Evolutionary conservation across 1,140 invertebrate genomes (phyloP).

Genomic region (Hylaeus volcanicus): DNA sequence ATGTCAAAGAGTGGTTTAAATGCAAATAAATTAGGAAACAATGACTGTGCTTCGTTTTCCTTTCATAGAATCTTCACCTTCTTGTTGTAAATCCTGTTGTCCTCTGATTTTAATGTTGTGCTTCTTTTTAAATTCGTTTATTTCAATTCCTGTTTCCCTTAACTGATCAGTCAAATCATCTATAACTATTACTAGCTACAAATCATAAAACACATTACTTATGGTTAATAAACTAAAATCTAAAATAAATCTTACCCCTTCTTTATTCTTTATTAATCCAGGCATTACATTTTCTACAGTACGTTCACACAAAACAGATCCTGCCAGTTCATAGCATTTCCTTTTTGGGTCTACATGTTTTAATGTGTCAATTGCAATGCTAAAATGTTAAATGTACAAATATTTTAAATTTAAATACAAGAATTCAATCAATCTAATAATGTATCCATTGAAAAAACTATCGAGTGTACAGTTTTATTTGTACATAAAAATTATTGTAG

Average conservation of each 20-base stretch:
- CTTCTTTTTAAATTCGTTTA: conserved; percentile 96
- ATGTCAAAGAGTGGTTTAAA: conserved; percentile 9
- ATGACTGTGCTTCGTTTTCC: conserved; percentile 81
- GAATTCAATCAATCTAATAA: background rate
- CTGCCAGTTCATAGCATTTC: conserved; percentile 96
- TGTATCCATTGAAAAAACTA: background rate
- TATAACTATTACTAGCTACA: conserved; percentile 88
- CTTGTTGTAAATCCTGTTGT: conserved; percentile 81
- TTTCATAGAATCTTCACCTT: conserved; percentile 78
- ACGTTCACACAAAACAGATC: conserved; percentile 95
- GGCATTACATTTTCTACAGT: conserved; percentile 96
- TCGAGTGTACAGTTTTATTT: background rate
- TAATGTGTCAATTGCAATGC: conserved; percentile 96
- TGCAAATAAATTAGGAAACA: conserved; percentile 64
- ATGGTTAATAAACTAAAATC: background rate
- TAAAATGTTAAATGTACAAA: conserved; percentile 79
- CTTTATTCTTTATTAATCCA: conserved; percentile 89
- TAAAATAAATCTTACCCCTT: conserved; percentile 82
- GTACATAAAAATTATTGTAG: background rate
- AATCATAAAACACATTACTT: conserved; percentile 45
- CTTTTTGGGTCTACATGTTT: conserved; percentile 91
- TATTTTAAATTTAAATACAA: background rate
- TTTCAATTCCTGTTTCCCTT: conserved; percentile 92
- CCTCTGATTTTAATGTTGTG: conserved; percentile 91
- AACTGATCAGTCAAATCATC: conserved; percentile 90